These are phyloP conservation scores for Bombus picipes DNA, from an alignment of 1,140 invertebrate genomes.

Conservation along the genomic window DNA sequence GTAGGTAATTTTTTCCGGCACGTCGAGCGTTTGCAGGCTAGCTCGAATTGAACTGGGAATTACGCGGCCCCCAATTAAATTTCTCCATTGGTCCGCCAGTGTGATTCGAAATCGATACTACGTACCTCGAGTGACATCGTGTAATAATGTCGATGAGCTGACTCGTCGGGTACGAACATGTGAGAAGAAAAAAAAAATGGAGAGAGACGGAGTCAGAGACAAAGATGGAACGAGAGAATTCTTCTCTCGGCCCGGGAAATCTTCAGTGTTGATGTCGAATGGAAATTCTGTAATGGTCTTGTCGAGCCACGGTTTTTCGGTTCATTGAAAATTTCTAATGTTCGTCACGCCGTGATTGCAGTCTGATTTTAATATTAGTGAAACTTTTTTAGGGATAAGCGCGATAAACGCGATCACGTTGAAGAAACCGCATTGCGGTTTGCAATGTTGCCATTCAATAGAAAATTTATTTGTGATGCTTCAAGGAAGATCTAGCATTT, in stretches of 20 bases:
- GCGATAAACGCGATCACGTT: not conserved
- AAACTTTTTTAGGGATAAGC: not conserved
- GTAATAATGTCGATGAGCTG: conserved; percentile 68
- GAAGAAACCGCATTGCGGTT: not conserved
- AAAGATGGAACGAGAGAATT: conserved; percentile 1
- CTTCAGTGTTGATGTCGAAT: conserved; percentile 22
- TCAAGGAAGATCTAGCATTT: not conserved
- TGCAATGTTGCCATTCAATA: too few relatives aligned
- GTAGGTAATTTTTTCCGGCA: conserved; percentile 63
- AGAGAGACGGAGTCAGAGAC: not conserved
- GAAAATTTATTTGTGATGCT: not conserved
- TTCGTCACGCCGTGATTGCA: too few relatives aligned
- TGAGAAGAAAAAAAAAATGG: not conserved
- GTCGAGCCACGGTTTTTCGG: not conserved
- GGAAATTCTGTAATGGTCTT: conserved; percentile 23
- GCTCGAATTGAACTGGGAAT: conserved; percentile 70
- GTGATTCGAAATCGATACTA: conserved; percentile 73
- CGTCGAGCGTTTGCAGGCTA: conserved; percentile 54
- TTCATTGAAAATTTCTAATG: conserved; percentile 13
- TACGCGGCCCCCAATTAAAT: conserved; percentile 71
- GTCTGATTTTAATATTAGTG: not conserved
- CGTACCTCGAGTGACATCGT: conserved; percentile 63
- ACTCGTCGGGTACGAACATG: conserved; percentile 53
- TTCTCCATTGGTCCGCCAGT: conserved; percentile 65
- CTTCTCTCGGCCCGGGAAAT: conserved; percentile 5